phyloP scores from a whole-genome alignment of 2,113 vertebrate species.

The Lathamus discolor region DNA sequence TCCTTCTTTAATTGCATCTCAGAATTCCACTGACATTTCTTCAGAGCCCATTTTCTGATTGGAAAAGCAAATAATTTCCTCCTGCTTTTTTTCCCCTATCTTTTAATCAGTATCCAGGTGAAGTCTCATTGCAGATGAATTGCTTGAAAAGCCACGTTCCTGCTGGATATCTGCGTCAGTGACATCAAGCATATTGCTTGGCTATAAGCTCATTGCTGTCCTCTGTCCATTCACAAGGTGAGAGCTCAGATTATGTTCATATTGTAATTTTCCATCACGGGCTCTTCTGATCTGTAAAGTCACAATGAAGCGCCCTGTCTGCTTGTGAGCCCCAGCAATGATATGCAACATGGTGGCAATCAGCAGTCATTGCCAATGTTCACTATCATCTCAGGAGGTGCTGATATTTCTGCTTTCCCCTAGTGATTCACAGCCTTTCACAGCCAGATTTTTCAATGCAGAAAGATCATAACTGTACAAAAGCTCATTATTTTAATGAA shows the following conservation, averaged over 20 bases:
- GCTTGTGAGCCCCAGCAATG: neutral
- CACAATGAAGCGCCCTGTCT: neutral
- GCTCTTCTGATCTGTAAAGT: neutral
- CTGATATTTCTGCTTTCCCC: neutral
- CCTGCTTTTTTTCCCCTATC: neutral
- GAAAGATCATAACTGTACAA: neutral
- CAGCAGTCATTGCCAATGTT: neutral
- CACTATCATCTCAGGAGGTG: neutral
- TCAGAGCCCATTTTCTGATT: neutral
- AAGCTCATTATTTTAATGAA: neutral
- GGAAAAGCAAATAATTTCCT: neutral
- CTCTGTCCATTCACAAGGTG: neutral
- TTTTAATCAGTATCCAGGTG: neutral
- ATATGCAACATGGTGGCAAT: neutral
- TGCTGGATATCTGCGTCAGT: fast-evolving
- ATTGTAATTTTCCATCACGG: neutral
- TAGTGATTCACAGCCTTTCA: neutral
- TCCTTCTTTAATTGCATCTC: neutral
- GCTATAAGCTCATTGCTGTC: neutral
- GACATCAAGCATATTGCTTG: neutral
- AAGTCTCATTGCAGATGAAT: neutral
- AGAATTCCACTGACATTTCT: neutral
- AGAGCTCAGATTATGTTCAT: neutral
- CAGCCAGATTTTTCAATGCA: neutral
- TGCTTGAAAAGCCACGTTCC: neutral